These are phyloP conservation scores for Alethe castanea DNA, from an alignment of 2,113 vertebrate genomes.

Conservation along the genomic window DNA sequence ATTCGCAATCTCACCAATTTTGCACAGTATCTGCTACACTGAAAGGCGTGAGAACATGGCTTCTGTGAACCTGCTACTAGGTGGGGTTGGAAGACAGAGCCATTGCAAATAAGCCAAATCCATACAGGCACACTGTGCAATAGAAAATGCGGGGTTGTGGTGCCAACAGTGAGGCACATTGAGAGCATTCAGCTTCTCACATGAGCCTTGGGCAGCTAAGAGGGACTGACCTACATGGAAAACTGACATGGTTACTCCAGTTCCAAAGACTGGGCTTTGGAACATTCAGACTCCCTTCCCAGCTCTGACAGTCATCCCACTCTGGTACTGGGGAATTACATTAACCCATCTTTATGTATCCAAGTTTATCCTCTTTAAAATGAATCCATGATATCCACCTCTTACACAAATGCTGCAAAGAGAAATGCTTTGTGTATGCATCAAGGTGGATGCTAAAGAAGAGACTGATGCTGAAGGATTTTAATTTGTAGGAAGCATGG, in stretches of 20 bases:
- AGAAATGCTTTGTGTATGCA: background rate
- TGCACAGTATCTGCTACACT: background rate
- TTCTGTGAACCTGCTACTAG: background rate
- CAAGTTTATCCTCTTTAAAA: background rate
- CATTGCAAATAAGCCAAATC: background rate
- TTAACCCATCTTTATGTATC: background rate
- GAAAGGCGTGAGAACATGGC: background rate
- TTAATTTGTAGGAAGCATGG: background rate
- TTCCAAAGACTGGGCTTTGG: background rate
- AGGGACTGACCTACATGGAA: background rate
- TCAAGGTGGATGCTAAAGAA: background rate
- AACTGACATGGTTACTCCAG: background rate
- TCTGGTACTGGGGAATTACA: background rate
- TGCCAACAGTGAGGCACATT: background rate
- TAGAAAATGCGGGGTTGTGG: rapidly evolving
- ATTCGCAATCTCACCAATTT: background rate
- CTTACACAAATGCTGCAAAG: background rate
- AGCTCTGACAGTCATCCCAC: background rate
- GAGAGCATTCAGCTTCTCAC: background rate
- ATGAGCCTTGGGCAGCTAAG: background rate
- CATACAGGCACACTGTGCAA: background rate
- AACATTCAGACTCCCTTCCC: background rate
- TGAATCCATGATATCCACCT: background rate
- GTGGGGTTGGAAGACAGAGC: background rate
- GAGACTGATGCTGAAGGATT: background rate